phyloP scores from a whole-genome alignment of 2,113 vertebrate genomes.

The Nipponia nippon region DNA sequence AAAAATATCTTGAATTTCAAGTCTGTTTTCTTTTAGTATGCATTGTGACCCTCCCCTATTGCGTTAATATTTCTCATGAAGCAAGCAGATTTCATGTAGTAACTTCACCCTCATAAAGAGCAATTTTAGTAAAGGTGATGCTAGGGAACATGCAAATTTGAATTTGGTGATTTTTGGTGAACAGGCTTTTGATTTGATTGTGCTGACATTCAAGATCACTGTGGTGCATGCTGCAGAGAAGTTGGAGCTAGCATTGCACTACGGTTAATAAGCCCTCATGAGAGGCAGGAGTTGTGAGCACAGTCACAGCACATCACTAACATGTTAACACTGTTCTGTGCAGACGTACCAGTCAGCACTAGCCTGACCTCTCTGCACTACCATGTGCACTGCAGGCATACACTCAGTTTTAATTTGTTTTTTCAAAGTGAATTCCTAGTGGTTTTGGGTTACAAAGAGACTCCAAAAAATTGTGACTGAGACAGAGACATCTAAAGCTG shows the following conservation, averaged over 20 bases:
- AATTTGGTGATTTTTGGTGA: background rate
- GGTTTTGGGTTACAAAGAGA: background rate
- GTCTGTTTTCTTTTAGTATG: background rate
- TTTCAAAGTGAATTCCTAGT: background rate
- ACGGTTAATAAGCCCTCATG: background rate
- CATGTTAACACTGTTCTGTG: background rate
- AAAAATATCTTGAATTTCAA: background rate
- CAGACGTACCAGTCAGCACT: background rate
- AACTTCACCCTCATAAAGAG: background rate
- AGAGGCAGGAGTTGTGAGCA: background rate
- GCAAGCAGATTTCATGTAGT: background rate
- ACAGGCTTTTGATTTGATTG: background rate
- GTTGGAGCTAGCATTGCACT: background rate
- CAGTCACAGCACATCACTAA: too few species aligned
- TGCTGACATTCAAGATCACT: background rate
- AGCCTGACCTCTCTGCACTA: background rate
- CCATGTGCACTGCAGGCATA: background rate
- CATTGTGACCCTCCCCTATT: background rate
- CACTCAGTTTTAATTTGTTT: background rate
- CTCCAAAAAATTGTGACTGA: background rate
- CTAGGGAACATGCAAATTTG: background rate
- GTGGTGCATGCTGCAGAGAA: background rate
- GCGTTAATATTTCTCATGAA: background rate
- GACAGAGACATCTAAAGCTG: background rate
- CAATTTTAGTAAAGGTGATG: background rate